A percentile compares a stretch with the other conserved stretches of the same genome.
Evolutionary conservation across 2,113 vertebrate genomes (phyloP).

Genomic region (Fulica atra): DNA sequence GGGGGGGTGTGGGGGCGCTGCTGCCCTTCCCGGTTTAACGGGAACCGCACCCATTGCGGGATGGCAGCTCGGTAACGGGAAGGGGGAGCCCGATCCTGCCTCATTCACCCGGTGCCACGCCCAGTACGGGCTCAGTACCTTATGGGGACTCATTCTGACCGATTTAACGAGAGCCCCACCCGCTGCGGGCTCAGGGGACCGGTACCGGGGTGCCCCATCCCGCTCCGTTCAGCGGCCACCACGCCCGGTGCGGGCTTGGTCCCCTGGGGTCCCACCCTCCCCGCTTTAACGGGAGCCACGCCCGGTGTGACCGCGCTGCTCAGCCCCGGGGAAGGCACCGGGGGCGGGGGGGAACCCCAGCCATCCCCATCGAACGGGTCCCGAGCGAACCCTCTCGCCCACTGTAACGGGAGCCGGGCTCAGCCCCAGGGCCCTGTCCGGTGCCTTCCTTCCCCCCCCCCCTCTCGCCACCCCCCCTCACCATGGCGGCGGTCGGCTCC

Average conservation of each 20-base stretch:
- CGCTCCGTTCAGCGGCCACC: not conserved
- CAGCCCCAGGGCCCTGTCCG: not conserved
- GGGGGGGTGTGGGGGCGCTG: no score
- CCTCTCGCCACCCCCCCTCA: not conserved
- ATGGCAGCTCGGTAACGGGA: not conserved
- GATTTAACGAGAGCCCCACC: not conserved
- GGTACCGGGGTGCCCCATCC: not conserved
- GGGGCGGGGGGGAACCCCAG: not conserved
- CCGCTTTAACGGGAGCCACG: not conserved
- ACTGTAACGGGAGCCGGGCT: not conserved
- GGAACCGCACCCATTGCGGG: not conserved
- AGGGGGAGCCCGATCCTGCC: not conserved
- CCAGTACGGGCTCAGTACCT: not conserved
- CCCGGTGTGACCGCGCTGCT: not conserved
- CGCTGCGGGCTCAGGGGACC: not conserved
- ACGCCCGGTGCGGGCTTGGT: not conserved
- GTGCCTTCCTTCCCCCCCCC: no score
- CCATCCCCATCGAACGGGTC: not conserved
- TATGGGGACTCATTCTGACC: not conserved
- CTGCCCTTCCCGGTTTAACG: not conserved
- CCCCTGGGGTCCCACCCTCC: not conserved
- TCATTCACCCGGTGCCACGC: not conserved
- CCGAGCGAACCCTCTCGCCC: not conserved
- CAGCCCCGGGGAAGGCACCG: not conserved
- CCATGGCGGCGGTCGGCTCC: slow-evolving; percentile 16